Percentiles rank a stretch among this genome's conserved stretches.
Conservation (phyloP, 2,888 invertebrate species). For the Tipula helvola region DNA sequence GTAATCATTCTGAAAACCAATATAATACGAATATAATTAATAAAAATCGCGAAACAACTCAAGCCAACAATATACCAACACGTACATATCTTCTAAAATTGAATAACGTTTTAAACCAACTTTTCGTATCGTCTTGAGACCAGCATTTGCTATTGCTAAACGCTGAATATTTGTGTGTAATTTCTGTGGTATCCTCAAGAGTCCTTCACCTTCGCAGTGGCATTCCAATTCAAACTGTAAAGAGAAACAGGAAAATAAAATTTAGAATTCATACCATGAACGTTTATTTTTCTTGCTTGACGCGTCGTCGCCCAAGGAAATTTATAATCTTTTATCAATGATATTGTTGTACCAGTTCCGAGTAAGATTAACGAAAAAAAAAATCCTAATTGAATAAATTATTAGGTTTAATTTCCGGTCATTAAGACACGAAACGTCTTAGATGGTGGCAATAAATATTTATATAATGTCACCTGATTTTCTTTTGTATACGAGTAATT, state of each 20-base stretch:
- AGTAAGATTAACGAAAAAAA: no score
- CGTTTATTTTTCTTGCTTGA: no score
- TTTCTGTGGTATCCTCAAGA: slow-evolving; percentile 31
- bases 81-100: slow-evolving; percentile 30
- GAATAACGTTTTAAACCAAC: slow-evolving; percentile 30
- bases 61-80: neutral
- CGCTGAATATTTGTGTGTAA: slow-evolving; percentile 28
- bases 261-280: no score
- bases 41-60: neutral
- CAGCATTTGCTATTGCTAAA: slow-evolving; percentile 30
- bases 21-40: neutral
- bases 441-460: no score
- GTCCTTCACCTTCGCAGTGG: slow-evolving; percentile 30
- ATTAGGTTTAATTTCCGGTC: no score
- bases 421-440: no score
- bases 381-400: no score
- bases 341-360: no score
- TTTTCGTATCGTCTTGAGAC: slow-evolving; percentile 27
- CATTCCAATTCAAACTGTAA: slow-evolving; percentile 31
- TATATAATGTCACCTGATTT: no score
- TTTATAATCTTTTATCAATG: no score
- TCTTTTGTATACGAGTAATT: no score
- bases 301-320: no score
- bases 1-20: slow-evolving; percentile 16
- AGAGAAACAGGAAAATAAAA: neutral